phyloP scores from a whole-genome alignment of 1,140 invertebrate genomes.

The Zelostemma sp. region DNA sequence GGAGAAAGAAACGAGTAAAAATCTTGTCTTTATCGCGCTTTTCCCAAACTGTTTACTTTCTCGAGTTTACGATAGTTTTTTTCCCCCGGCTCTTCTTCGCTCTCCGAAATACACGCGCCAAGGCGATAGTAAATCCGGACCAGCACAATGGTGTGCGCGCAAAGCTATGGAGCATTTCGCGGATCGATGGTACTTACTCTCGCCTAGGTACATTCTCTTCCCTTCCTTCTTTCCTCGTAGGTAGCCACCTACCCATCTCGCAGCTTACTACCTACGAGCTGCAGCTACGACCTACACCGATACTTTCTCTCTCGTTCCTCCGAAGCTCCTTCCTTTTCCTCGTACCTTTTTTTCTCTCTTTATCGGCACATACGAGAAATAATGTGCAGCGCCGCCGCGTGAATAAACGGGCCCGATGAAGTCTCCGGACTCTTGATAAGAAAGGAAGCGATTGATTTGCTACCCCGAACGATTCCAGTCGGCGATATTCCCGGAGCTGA shows the following conservation, averaged over 20 bases:
- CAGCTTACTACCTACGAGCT: slow-evolving; percentile 34
- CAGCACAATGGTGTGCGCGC: slow-evolving; percentile 53
- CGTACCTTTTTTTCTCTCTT: slow-evolving; percentile 23
- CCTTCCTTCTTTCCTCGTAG: neutral
- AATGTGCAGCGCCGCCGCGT: slow-evolving; percentile 43
- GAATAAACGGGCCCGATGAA: slow-evolving; percentile 50
- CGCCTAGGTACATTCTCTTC: slow-evolving; percentile 19
- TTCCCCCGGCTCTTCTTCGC: slow-evolving; percentile 42
- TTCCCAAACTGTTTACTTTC: no score
- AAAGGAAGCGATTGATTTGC: slow-evolving; percentile 52
- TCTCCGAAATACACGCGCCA: slow-evolving; percentile 50
- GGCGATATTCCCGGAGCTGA: slow-evolving; percentile 21
- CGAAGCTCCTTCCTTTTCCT: neutral
- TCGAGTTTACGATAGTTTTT: no score
- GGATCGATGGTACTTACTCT: slow-evolving; percentile 59
- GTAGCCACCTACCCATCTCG: slow-evolving; percentile 37
- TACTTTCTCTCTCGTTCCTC: neutral
- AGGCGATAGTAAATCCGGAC: slow-evolving; percentile 55
- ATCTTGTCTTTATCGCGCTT: no score
- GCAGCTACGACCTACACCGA: slow-evolving; percentile 21
- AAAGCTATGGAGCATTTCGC: slow-evolving; percentile 54
- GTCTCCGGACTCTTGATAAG: slow-evolving; percentile 41
- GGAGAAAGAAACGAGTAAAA: no score
- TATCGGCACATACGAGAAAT: slow-evolving; percentile 43
- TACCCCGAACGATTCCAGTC: slow-evolving; percentile 27